Percentiles rank a stretch among this genome's conserved stretches.
phyloP scores from a whole-genome alignment of 2,797 vertebrate species.

The Stomatorhinus walkeri region DNA sequence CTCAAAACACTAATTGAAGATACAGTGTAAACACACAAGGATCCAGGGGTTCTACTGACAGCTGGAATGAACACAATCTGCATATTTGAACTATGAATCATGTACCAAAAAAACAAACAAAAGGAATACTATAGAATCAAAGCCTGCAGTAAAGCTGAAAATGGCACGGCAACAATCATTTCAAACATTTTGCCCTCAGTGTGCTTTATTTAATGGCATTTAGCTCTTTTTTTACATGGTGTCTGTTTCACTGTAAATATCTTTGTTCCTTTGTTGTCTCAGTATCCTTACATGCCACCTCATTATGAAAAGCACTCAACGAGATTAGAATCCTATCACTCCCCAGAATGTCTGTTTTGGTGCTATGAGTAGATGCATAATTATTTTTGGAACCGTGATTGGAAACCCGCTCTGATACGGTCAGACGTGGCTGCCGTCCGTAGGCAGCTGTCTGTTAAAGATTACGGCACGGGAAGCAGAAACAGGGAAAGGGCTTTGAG shows the following conservation, averaged over 20 bases:
- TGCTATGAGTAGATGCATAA: slow-evolving; percentile 68
- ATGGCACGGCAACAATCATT: neutral
- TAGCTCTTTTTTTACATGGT: neutral
- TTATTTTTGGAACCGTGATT: slow-evolving; percentile 57
- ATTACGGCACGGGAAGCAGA: neutral
- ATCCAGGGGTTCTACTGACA: neutral
- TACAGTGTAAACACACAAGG: slow-evolving; percentile 7
- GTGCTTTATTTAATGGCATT: neutral
- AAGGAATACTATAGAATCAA: neutral
- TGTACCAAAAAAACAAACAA: neutral
- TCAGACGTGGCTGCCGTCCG: slow-evolving; percentile 64
- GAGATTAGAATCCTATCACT: slow-evolving; percentile 39
- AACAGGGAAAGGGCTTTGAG: slow-evolving; percentile 27
- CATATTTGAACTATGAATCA: neutral
- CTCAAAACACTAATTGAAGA: slow-evolving; percentile 12
- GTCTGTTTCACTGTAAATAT: slow-evolving; percentile 37
- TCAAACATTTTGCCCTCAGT: neutral
- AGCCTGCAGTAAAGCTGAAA: neutral
- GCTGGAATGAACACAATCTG: neutral
- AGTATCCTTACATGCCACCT: neutral
- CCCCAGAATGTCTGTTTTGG: slow-evolving; percentile 58
- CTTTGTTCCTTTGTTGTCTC: neutral
- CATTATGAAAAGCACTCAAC: slow-evolving; percentile 28
- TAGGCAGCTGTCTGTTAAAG: slow-evolving; percentile 31
- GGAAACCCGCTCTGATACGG: slow-evolving; percentile 63